phyloP scores from a whole-genome alignment of 2,797 vertebrate genomes.

The Ptychobarbus kaznakovi region DNA sequence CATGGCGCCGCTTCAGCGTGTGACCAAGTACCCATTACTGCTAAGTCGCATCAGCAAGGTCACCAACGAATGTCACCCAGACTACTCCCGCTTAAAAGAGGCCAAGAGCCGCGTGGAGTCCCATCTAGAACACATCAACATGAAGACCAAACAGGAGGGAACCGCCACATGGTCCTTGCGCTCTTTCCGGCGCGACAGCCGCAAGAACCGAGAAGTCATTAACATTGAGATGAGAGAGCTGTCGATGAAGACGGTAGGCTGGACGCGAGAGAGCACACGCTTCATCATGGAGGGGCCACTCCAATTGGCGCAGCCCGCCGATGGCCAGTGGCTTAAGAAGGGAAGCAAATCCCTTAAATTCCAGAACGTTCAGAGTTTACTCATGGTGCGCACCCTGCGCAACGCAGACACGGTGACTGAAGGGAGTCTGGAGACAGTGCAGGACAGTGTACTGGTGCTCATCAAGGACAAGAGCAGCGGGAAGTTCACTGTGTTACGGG shows the following conservation, averaged over 20 bases:
- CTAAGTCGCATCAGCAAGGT: slow-evolving; percentile 90
- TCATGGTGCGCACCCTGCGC: slow-evolving; percentile 85
- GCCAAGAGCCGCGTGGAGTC: slow-evolving; percentile 92
- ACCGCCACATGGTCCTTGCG: slow-evolving; percentile 88
- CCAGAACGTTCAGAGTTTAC: slow-evolving; percentile 89
- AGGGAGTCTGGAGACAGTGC: slow-evolving; percentile 72
- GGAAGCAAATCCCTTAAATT: slow-evolving; percentile 91
- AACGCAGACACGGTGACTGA: slow-evolving; percentile 67
- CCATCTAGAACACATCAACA: slow-evolving; percentile 95
- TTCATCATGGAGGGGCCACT: slow-evolving; percentile 92
- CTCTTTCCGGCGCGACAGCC: slow-evolving; percentile 91
- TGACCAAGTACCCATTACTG: slow-evolving; percentile 91
- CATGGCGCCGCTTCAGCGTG: slow-evolving; percentile 90
- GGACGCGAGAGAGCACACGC: slow-evolving; percentile 86
- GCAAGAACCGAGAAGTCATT: slow-evolving; percentile 89
- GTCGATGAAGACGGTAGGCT: slow-evolving; percentile 88
- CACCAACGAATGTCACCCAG: slow-evolving; percentile 86
- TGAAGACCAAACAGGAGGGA: slow-evolving; percentile 91
- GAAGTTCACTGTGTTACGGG: slow-evolving; percentile 88
- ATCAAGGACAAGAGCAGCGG: slow-evolving; percentile 93
- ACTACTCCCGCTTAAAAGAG: slow-evolving; percentile 85
- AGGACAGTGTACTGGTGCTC: slow-evolving; percentile 87
- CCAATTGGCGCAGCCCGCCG: slow-evolving; percentile 88
- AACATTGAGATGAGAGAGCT: slow-evolving; percentile 92
- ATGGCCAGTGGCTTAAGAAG: slow-evolving; percentile 91